Evolutionary conservation across 2,888 invertebrate species (phyloP).

Genomic region (Chironomus tentans): DNA sequence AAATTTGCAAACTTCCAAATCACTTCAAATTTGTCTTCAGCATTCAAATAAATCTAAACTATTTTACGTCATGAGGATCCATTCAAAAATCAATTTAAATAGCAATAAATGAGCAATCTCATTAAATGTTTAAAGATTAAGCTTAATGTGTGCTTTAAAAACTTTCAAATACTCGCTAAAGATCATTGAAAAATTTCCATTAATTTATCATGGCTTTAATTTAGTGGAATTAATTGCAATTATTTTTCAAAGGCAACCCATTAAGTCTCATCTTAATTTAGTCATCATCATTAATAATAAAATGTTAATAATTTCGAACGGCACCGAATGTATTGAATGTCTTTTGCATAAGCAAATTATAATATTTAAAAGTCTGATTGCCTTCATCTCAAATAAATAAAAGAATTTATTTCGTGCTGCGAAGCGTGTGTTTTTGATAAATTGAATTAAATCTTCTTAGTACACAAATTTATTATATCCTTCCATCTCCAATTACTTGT

Average conservation of each 20-base stretch:
- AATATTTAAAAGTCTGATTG: background rate
- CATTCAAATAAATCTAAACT: no score
- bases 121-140: no score
- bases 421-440: slow-evolving; percentile 16
- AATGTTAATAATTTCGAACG: background rate
- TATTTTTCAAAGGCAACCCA: background rate
- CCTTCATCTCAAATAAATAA: background rate
- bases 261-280: background rate
- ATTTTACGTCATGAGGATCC: no score
- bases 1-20: no score
- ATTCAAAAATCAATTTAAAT: no score
- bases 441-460: background rate
- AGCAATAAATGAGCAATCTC: no score
- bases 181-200: no score
- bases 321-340: background rate
- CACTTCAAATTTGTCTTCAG: no score
- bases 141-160: no score
- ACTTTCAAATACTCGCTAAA: no score
- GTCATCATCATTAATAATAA: slow-evolving; percentile 12
- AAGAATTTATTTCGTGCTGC: background rate
- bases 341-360: background rate
- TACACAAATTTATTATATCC: background rate
- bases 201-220: no score
- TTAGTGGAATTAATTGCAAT: no score
- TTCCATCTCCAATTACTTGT: background rate